phyloP scores from a whole-genome alignment of 1,140 invertebrate species.

The Propsilocerus akamusi region DNA sequence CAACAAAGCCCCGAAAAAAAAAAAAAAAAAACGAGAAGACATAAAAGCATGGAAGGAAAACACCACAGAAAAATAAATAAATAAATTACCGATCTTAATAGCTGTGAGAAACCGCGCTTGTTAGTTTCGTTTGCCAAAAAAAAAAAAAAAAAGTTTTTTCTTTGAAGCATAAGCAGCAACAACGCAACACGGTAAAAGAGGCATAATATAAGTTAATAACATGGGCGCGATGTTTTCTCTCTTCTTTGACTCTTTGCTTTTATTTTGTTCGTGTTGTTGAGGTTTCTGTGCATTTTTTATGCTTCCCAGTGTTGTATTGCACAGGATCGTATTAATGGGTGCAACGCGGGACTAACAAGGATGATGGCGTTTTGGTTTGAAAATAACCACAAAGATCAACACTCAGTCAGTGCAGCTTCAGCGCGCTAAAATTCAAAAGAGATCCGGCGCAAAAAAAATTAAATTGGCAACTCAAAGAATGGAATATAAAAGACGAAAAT shows the following conservation, averaged over 20 bases:
- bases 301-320: too few species aligned
- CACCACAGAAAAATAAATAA: neutral
- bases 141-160: too few species aligned
- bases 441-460: too few species aligned
- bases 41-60: neutral
- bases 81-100: slow-evolving; percentile 3
- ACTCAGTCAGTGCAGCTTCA: too few species aligned
- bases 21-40: neutral
- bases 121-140: slow-evolving; percentile 1
- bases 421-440: too few species aligned
- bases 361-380: neutral
- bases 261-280: too few species aligned
- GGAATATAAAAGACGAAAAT: neutral
- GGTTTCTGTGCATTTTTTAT: neutral
- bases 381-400: too few species aligned
- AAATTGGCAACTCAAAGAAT: neutral
- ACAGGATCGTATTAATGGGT: neutral
- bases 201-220: slow-evolving; percentile 3
- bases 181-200: neutral
- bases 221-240: neutral
- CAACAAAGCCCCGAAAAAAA: too few species aligned
- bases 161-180: too few species aligned
- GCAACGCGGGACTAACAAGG: neutral
- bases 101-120: slow-evolving; percentile 1
- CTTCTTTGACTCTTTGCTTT: neutral